Conservation (phyloP, 2,797 vertebrate genomes). For the Tachyglossus aculeatus region DNA sequence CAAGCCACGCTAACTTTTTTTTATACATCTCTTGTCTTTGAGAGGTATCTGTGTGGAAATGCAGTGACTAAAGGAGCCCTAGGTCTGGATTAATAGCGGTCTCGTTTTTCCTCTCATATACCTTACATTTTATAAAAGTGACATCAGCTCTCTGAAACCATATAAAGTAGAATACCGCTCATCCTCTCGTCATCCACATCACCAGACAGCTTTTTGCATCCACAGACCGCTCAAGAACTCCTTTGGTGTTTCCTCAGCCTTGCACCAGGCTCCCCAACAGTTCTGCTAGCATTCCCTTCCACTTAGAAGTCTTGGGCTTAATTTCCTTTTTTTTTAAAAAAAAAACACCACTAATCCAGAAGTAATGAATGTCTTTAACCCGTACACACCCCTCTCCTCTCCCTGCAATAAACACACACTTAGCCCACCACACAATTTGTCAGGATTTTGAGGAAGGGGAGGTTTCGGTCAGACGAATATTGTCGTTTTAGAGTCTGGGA, state of each 20-base stretch:
- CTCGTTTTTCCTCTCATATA: conserved; percentile 11
- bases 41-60: neutral
- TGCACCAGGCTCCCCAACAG: neutral
- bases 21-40: neutral
- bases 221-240: conserved; percentile 1
- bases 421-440: conserved; percentile 33
- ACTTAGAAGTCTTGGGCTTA: conserved; percentile 10
- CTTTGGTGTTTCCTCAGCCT: conserved; percentile 32
- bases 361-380: conserved; percentile 31
- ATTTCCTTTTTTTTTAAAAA: conserved; percentile 23
- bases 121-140: conserved; percentile 2
- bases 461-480: conserved; percentile 27
- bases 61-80: neutral
- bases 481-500: conserved; percentile 31
- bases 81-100: neutral
- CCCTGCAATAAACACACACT: conserved; percentile 20
- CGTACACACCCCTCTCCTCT: neutral
- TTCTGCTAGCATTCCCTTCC: neutral
- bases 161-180: neutral
- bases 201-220: conserved; percentile 11
- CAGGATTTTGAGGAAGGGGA: conserved; percentile 28
- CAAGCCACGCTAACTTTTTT: neutral
- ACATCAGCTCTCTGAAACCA: conserved; percentile 6
- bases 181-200: conserved; percentile 1
- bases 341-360: conserved; percentile 5